Evolutionary conservation across 2,888 invertebrate species (phyloP).

Genomic region (Rhagophthalmus giganteus): DNA sequence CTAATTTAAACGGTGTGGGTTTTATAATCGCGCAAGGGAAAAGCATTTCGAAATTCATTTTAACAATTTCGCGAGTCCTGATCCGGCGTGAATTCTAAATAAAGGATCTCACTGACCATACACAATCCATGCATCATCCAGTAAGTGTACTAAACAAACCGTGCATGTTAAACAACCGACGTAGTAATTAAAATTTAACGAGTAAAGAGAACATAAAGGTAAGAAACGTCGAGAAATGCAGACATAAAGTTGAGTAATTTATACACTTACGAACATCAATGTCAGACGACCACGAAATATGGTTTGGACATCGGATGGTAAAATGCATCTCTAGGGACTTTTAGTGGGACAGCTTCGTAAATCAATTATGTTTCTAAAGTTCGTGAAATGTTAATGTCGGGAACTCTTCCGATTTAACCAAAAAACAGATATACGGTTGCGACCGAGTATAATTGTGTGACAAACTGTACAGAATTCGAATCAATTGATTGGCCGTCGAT

Average conservation of each 20-base stretch:
- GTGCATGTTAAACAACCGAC: conserved; percentile 1
- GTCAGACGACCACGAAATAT: conserved; percentile 47
- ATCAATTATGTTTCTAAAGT: no score
- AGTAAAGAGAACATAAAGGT: conserved; percentile 15
- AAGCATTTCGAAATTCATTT: conserved; percentile 13
- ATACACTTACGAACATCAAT: conserved; percentile 51
- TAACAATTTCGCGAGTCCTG: conserved; percentile 6
- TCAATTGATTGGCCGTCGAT: conserved; percentile 63
- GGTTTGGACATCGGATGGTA: no score
- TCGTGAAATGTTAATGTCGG: no score
- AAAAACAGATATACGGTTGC: no score
- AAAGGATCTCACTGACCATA: conserved; percentile 9
- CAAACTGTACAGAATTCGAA: conserved; percentile 57
- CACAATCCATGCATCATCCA: conserved; percentile 1
- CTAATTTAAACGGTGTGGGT: conserved; percentile 16
- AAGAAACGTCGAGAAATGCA: conserved; percentile 20
- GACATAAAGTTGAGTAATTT: conserved; percentile 52
- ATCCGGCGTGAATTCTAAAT: conserved; percentile 4
- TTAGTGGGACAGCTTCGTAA: no score
- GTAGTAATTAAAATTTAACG: conserved; percentile 17
- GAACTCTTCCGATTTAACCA: no score
- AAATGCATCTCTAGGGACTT: conserved; percentile 17
- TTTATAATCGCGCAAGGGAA: conserved; percentile 17
- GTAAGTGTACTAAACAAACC: not conserved
- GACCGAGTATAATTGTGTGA: no score